These are phyloP conservation scores for Physocephala rufipes DNA, from an alignment of 2,888 invertebrate species.

Conservation along the genomic window DNA sequence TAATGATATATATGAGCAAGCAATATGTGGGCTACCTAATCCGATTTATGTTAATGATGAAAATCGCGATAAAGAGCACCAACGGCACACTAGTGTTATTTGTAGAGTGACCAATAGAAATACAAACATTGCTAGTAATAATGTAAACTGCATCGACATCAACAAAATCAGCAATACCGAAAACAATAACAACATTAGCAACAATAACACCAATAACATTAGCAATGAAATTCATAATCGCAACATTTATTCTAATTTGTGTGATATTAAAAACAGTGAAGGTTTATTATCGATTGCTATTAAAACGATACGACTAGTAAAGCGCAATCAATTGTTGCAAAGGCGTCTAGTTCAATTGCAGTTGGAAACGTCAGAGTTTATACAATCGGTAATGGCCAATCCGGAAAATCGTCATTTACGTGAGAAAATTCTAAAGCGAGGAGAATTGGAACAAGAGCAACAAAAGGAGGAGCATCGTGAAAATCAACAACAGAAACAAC, in stretches of 20 bases:
- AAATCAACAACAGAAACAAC: not conserved
- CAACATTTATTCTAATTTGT: constrained; percentile 39
- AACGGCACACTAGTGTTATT: constrained; percentile 16
- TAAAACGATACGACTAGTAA: constrained; percentile 72
- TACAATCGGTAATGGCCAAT: constrained; percentile 70
- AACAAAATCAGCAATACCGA: constrained; percentile 35
- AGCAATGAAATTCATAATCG: not conserved
- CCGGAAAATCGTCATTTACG: constrained; percentile 62
- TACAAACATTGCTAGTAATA: constrained; percentile 36
- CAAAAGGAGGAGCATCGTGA: constrained; percentile 7
- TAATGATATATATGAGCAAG: constrained; percentile 29
- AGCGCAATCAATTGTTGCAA: constrained; percentile 72
- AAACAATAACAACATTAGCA: constrained; percentile 39
- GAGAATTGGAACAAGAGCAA: constrained; percentile 3
- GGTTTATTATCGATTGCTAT: constrained; percentile 72
- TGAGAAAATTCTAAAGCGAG: constrained; percentile 50
- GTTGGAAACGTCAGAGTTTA: constrained; percentile 72
- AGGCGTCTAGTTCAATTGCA: constrained; percentile 71
- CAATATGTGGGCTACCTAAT: constrained; percentile 34
- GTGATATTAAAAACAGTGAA: constrained; percentile 53
- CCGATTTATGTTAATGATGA: not conserved
- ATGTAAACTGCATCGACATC: constrained; percentile 39
- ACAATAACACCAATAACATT: constrained; percentile 24
- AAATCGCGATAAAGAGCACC: constrained; percentile 25
- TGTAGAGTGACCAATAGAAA: not conserved